Evolutionary conservation across 2,888 invertebrate species (phyloP).

Genomic region (Eugnorisma glareosa): DNA sequence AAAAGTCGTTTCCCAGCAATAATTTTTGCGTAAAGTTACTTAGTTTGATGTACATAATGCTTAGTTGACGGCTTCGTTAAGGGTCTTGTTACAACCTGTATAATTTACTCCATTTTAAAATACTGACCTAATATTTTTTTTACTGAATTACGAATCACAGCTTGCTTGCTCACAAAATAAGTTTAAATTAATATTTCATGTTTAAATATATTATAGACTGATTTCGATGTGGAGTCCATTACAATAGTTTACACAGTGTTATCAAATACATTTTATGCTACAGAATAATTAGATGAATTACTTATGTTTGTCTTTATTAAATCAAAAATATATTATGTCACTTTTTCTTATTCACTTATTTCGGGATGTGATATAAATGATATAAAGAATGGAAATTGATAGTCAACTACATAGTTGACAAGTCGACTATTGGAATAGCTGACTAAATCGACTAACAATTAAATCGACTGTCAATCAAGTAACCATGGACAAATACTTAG

Average conservation of each 20-base stretch:
- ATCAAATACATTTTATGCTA: slow-evolving; percentile 48
- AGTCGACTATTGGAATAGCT: slow-evolving; percentile 17
- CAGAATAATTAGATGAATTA: slow-evolving; percentile 49
- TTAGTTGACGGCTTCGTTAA: too few species aligned
- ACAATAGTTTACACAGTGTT: slow-evolving; percentile 37
- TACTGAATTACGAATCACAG: slow-evolving; percentile 66
- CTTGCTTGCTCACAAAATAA: slow-evolving; percentile 56
- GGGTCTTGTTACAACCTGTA: too few species aligned
- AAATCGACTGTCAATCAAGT: slow-evolving; percentile 12
- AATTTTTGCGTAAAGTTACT: too few species aligned
- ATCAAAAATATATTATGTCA: slow-evolving; percentile 66
- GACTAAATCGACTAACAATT: slow-evolving; percentile 32
- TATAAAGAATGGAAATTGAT: slow-evolving; percentile 9
- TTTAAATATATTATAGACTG: slow-evolving; percentile 53
- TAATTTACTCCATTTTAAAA: slow-evolving; percentile 59
- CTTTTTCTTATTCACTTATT: slow-evolving; percentile 61
- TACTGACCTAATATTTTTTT: slow-evolving; percentile 63
- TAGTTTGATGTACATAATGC: too few species aligned
- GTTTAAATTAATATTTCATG: slow-evolving; percentile 59
- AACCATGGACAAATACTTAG: slow-evolving; percentile 7
- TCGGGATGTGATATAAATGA: neutral
- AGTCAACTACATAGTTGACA: neutral
- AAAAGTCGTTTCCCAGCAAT: too few species aligned
- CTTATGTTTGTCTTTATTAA: slow-evolving; percentile 48
- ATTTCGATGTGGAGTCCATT: slow-evolving; percentile 66